Evolutionary conservation across 1,140 invertebrate genomes (phyloP).

Genomic region (Nylanderia fulva): DNA sequence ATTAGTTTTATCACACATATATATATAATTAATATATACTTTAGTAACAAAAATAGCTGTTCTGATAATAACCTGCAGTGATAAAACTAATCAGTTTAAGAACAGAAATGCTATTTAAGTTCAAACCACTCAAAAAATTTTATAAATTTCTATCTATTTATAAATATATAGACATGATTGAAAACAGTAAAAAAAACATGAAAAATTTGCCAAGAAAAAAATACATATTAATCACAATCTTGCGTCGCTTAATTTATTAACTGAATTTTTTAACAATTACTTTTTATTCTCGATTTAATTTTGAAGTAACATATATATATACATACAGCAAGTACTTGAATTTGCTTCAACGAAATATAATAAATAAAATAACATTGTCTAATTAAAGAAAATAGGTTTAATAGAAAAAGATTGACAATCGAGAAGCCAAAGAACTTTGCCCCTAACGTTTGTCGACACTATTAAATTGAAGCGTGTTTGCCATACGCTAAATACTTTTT

Average conservation of each 20-base stretch:
- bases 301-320: neutral
- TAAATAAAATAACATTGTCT: neutral
- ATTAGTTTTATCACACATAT: neutral
- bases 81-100: too few relatives aligned
- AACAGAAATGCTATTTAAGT: too few relatives aligned
- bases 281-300: neutral
- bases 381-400: constrained; percentile 11
- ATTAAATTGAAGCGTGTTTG: constrained; percentile 11
- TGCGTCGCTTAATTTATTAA: neutral
- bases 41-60: too few relatives aligned
- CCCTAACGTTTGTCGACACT: neutral
- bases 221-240: neutral
- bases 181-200: neutral
- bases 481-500: neutral
- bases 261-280: neutral
- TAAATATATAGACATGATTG: too few relatives aligned
- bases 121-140: too few relatives aligned
- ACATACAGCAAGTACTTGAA: neutral
- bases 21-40: too few relatives aligned
- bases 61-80: too few relatives aligned
- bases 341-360: constrained; percentile 5
- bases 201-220: neutral
- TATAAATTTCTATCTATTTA: too few relatives aligned
- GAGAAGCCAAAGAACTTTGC: neutral
- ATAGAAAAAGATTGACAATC: neutral